A percentile compares a stretch with the other conserved stretches of the same genome.
phyloP scores from a whole-genome alignment of 1,140 invertebrate genomes.

The Scaptomyza pallida region DNA sequence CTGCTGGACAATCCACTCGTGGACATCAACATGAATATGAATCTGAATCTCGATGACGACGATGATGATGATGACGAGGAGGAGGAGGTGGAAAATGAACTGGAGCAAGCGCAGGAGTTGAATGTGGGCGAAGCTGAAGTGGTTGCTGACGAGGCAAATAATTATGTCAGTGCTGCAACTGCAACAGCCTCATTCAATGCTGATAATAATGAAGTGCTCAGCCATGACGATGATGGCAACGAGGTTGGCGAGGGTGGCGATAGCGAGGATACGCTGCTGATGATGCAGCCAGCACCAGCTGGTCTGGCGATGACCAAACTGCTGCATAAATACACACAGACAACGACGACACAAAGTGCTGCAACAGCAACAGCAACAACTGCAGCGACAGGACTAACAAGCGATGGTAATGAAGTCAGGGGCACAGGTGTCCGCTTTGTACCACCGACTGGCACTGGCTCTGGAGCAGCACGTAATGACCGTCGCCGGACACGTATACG shows the following conservation, averaged over 20 bases:
- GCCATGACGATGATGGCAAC: slow-evolving; percentile 41
- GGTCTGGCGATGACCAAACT: slow-evolving; percentile 9
- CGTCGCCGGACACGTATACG: slow-evolving; percentile 63
- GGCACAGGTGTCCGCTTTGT: slow-evolving; percentile 67
- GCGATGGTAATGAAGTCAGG: slow-evolving; percentile 58
- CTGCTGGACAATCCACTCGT: slow-evolving; percentile 82
- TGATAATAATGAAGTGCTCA: slow-evolving; percentile 64
- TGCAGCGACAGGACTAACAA: slow-evolving; percentile 44
- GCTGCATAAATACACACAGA: slow-evolving; percentile 51
- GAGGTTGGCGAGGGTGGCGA: slow-evolving; percentile 17
- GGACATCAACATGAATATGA: slow-evolving; percentile 79
- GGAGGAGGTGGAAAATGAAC: slow-evolving; percentile 3
- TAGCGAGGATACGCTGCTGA: slow-evolving; percentile 38
- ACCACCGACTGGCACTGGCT: slow-evolving; percentile 8
- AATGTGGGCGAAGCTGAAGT: slow-evolving; percentile 21
- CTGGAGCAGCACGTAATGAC: slow-evolving; percentile 56
- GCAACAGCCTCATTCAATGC: slow-evolving; percentile 40
- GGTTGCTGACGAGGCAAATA: slow-evolving; percentile 58
- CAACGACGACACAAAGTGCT: slow-evolving; percentile 18
- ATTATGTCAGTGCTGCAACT: slow-evolving; percentile 41
- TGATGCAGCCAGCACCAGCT: slow-evolving; percentile 52
- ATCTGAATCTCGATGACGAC: slow-evolving; percentile 55
- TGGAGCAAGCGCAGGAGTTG: not conserved
- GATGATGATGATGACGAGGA: slow-evolving; percentile 48
- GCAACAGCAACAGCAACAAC: slow-evolving; percentile 11